Base-by-base conservation (phyloP, 2,797 vertebrate species). In the Xyrichtys novacula region DNA sequence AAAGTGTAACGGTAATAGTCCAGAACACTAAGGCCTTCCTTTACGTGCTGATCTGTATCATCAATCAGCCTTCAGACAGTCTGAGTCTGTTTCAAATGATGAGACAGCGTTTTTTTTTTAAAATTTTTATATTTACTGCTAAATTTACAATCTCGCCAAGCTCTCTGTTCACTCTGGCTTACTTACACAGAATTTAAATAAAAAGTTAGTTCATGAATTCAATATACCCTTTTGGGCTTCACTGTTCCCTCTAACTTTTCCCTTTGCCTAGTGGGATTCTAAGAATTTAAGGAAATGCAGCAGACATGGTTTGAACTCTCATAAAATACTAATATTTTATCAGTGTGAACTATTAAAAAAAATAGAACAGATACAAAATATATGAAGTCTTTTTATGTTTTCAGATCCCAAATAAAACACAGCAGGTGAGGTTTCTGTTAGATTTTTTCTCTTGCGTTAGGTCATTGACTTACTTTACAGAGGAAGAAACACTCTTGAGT, bases 381-480 rank as follows among this genome's bases (percentile, higher is more conserved):
- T n/a, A n/a, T n/a, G n/a, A n/a, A n/a, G n/a, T n/a, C n/a, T n/a
- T n/a, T n/a, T n/a, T n/a, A n/a, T n/a, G n/a, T n/a, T n/a, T n/a
- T n/a, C 31, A 36, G 19, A 56, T 20, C 40, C 15, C 23, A 60
- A 32, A 31, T 47, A 53, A 53, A 46, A 52, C 22, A 36, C 9
- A 42, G 12, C 12, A 32, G 6, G 29, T 8, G 16, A 19, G 12
- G 15, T 23, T 73, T 55, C n/a, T 25, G 39, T 7, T 4, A 42
- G 25, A 5, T 23, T 38, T 17, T 11, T 52, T 23, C 14, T 34
- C 15, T 20, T 0, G 47, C 38, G 25, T 42, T 15, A 9, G 6
- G 58, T 69, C 1, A 22, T 43, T 48, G 66, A 65, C 91, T 86
- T 84, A 94, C 94, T 83, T 87, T 14, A 88, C 71, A 65, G 81